Evolutionary conservation across 2,888 invertebrate species (phyloP).

Genomic region (Eupithecia insigniata): DNA sequence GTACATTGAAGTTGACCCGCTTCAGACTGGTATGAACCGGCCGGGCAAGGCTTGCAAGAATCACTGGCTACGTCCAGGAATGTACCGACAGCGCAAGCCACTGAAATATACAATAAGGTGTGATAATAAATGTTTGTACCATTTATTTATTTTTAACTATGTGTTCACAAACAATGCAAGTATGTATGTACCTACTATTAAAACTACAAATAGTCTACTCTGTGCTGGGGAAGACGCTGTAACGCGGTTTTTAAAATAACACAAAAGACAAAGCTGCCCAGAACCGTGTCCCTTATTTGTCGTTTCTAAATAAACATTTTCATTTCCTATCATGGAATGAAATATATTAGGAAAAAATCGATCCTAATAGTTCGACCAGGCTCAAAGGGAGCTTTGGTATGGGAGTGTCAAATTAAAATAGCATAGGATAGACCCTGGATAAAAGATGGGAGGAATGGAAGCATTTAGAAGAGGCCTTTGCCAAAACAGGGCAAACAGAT

Average conservation of each 20-base stretch:
- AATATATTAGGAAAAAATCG: neutral
- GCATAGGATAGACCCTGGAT: neutral
- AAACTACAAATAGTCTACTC: neutral
- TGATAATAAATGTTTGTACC: neutral
- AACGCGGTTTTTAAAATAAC: neutral
- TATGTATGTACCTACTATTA: too few species aligned
- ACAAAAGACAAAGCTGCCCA: neutral
- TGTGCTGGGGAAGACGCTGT: neutral
- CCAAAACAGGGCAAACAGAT: too few species aligned
- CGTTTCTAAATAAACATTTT: neutral
- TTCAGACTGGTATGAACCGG: constrained; percentile 97
- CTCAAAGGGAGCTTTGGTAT: neutral
- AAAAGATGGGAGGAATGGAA: too few species aligned
- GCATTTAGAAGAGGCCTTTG: too few species aligned
- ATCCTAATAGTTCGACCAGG: neutral
- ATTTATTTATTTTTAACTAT: too few species aligned
- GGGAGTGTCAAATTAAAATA: neutral
- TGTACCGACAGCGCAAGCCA: constrained; percentile 96
- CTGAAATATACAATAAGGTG: constrained; percentile 67
- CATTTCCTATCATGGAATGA: neutral
- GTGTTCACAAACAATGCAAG: neutral
- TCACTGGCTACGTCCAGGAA: constrained; percentile 91
- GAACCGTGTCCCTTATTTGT: neutral
- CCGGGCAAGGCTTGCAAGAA: constrained; percentile 92
- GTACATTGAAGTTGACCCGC: constrained; percentile 95